A percentile compares a stretch with the other conserved stretches of the same genome.
Evolutionary conservation across 2,888 invertebrate species (phyloP).

Genomic region (Drosophila nr. perissopoda): DNA sequence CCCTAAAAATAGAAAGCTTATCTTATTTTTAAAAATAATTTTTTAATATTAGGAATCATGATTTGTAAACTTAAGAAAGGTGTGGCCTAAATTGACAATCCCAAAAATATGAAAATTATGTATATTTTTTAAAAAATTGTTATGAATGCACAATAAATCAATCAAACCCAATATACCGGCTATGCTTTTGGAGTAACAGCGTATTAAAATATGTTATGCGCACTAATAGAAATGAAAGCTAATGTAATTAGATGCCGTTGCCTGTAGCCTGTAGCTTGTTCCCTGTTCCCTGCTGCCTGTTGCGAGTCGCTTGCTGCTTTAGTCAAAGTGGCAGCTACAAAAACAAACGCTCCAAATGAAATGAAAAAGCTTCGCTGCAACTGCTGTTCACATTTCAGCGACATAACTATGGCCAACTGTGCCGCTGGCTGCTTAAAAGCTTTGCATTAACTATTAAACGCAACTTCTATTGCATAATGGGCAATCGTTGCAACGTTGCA

Average conservation of each 20-base stretch:
- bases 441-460: conserved; percentile 80
- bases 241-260: conserved; percentile 65
- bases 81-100: too few species aligned
- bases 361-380: conserved; percentile 53
- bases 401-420: conserved; percentile 5
- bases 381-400: conserved; percentile 40
- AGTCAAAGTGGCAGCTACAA: conserved; percentile 25
- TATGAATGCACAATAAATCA: not conserved
- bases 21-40: too few species aligned
- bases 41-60: too few species aligned
- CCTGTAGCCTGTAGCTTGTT: conserved; percentile 37
- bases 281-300: conserved; percentile 31
- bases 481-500: conserved; percentile 21
- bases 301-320: conserved; percentile 10
- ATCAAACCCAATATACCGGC: not conserved
- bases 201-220: conserved; percentile 49
- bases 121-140: too few species aligned
- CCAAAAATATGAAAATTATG: too few species aligned
- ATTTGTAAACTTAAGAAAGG: too few species aligned
- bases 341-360: conserved; percentile 49
- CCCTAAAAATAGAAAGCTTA: not conserved
- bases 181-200: not conserved
- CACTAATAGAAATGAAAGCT: conserved; percentile 72
- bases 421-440: conserved; percentile 75
- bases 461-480: conserved; percentile 76